Base-by-base conservation (phyloP, 2,888 invertebrate species). In the Diarsia rubi region DNA sequence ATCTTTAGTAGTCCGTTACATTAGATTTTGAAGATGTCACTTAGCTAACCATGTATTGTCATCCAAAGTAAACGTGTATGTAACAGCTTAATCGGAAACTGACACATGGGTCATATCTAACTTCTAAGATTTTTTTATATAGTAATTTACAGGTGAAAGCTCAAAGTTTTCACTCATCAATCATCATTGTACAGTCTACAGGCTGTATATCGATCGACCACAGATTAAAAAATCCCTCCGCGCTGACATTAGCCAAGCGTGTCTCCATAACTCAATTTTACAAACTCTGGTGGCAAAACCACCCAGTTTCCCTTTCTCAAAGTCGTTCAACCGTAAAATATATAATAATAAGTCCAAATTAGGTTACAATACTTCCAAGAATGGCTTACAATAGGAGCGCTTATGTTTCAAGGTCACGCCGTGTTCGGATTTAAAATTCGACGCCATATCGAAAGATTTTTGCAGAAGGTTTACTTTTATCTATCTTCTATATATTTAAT, bases 341-440 rank as follows among this genome's bases (percentile, higher is more conserved):
- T 84, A 70, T 73, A 79, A 86, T 82, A 86, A 83, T 75, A 84
- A 66, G 64, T 65, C 82, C 81, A 75, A 85, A 86, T 86, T 85
- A 72, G 86, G 86, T 86, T 86, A 86, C 81, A 78, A 81, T 74
- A 69, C 49, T 83, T 74, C 86, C 81, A 77, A 83, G 86, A 83
- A 83, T 73, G 81, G 86, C 70, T 64, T 67, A 82, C 85, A 86
- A 83, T 84, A 21, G 73, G 24, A 44, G 62, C 86, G 67, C 78
- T 83, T 77, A 83, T 72, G 71, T 74, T 64, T 70, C 86, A 86
- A 86, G 86, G 86, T 78, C 86, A 69, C 42, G 14, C 62, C 67
- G 73, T 69, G 83, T 75, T 83, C 78, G 79, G 83, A 86, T 74
- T 86, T 83, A 14, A 85, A 86, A 79, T 72, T 81, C 31, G 63